These are phyloP conservation scores for Lycopodina hypogea DNA, from an alignment of 37 sponge, comb jelly and placozoan genomes.

Conservation along the genomic window DNA sequence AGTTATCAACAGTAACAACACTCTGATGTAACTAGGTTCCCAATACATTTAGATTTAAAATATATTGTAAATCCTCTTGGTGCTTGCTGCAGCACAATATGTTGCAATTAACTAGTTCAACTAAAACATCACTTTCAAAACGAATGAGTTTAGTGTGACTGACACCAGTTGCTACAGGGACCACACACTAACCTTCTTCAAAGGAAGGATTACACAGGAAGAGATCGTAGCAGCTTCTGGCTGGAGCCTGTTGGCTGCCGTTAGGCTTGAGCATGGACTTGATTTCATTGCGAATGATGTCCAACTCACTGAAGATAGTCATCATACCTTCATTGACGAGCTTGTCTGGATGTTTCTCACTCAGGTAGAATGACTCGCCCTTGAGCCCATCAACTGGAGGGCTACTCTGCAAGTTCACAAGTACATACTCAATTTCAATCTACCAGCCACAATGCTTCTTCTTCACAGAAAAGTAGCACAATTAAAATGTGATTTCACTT, in stretches of 20 bases:
- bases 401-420: background rate
- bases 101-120: no score
- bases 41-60: background rate
- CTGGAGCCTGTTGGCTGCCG: constrained; percentile 52
- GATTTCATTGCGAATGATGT: constrained; percentile 23
- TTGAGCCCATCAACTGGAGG: constrained; percentile 11
- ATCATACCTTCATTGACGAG: constrained; percentile 59
- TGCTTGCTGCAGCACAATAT: no score
- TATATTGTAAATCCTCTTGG: no score
- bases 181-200: constrained; percentile 39
- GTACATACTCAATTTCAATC: no score
- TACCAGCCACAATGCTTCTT: background rate
- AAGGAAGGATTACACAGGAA: constrained; percentile 63
- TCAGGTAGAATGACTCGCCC: constrained; percentile 45
- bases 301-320: constrained; percentile 63
- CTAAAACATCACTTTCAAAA: no score
- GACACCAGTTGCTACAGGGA: no score
- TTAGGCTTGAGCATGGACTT: constrained; percentile 54
- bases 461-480: background rate
- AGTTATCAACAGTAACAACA: background rate
- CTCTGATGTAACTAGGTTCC: background rate
- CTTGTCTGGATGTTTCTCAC: constrained; percentile 51
- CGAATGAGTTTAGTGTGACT: no score
- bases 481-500: background rate
- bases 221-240: constrained; percentile 68